Percentiles rank a stretch among this genome's conserved stretches.
phyloP scores from a whole-genome alignment of 1,140 invertebrate genomes.

The Heliconius hermathena region DNA sequence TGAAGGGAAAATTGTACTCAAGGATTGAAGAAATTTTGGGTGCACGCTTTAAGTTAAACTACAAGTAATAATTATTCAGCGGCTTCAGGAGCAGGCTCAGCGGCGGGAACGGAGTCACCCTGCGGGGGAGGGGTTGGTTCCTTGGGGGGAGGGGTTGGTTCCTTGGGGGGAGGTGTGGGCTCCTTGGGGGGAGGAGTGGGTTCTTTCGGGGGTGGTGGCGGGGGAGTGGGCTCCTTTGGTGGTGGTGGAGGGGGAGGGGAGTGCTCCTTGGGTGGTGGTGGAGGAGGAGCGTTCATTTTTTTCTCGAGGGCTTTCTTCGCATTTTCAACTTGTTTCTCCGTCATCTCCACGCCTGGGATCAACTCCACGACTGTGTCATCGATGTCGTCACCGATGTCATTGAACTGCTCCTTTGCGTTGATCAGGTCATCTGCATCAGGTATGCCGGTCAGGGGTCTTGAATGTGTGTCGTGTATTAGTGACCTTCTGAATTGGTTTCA shows the following conservation, averaged over 20 bases:
- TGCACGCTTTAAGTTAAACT: not conserved
- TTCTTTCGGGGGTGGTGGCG: constrained; percentile 40
- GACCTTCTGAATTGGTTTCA: not conserved
- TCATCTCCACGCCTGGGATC: constrained; percentile 85
- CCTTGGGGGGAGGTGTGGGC: constrained; percentile 47
- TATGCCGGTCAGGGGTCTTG: constrained; percentile 48
- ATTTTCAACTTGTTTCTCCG: constrained; percentile 53
- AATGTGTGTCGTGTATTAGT: constrained; percentile 17
- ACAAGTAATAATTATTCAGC: constrained; percentile 29
- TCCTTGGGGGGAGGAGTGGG: constrained; percentile 64
- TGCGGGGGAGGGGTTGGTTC: constrained; percentile 48
- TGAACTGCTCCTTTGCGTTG: constrained; percentile 98
- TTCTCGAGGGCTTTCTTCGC: constrained; percentile 55
- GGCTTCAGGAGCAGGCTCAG: constrained; percentile 30
- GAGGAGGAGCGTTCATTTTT: constrained; percentile 37
- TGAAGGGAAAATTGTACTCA: not conserved
- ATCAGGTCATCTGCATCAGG: constrained; percentile 96
- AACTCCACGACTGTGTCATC: constrained; percentile 98
- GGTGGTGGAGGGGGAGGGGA: constrained; percentile 44
- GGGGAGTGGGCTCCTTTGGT: constrained; percentile 40
- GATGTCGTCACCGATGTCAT: constrained; percentile 98
- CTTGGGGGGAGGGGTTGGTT: constrained; percentile 56
- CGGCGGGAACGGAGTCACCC: constrained; percentile 37
- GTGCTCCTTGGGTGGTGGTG: constrained; percentile 47
- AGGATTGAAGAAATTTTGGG: not conserved